Conservation (phyloP, 37 sponge, comb jelly and placozoan species). For the Halichondria panicea region DNA sequence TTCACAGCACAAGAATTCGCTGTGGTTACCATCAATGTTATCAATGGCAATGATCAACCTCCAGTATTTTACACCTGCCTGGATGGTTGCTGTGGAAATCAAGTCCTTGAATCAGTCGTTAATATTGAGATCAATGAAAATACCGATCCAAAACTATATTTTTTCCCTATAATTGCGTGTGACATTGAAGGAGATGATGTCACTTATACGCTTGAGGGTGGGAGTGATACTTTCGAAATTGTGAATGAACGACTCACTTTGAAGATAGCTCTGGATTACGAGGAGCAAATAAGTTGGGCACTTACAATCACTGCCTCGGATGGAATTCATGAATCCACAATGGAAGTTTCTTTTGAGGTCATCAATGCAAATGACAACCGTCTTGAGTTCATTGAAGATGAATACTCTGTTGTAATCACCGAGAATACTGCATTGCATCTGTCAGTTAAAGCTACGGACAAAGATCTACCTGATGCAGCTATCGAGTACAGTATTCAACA, state of each 20-base stretch:
- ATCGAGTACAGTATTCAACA: conserved; percentile 16
- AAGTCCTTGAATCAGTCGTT: background rate
- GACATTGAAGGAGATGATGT: conserved; percentile 32
- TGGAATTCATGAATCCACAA: conserved; percentile 25
- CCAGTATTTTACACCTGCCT: conserved; percentile 48
- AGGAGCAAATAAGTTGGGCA: background rate
- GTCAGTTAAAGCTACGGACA: conserved; percentile 24
- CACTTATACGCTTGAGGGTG: background rate
- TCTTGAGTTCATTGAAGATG: conserved; percentile 21
- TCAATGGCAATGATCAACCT: conserved; percentile 44
- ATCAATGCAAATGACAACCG: conserved; percentile 40
- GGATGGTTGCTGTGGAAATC: conserved; percentile 32
- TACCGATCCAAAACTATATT: conserved; percentile 5
- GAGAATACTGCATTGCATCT: conserved; percentile 38
- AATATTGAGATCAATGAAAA: conserved; percentile 34
- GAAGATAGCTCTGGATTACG: conserved; percentile 41
- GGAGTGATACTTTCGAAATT: background rate
- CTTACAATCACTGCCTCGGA: conserved; percentile 23
- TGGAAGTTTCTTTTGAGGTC: conserved; percentile 8
- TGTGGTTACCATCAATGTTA: conserved; percentile 9
- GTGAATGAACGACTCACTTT: conserved; percentile 11
- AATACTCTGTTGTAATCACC: conserved; percentile 16
- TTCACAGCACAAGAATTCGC: conserved; percentile 26
- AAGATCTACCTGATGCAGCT: conserved; percentile 17
- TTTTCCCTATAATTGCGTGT: conserved; percentile 35